A percentile compares a stretch with the other conserved stretches of the same genome.
Conservation (phyloP, 2,797 vertebrate species). For the Hypotaenidia philippensis region DNA sequence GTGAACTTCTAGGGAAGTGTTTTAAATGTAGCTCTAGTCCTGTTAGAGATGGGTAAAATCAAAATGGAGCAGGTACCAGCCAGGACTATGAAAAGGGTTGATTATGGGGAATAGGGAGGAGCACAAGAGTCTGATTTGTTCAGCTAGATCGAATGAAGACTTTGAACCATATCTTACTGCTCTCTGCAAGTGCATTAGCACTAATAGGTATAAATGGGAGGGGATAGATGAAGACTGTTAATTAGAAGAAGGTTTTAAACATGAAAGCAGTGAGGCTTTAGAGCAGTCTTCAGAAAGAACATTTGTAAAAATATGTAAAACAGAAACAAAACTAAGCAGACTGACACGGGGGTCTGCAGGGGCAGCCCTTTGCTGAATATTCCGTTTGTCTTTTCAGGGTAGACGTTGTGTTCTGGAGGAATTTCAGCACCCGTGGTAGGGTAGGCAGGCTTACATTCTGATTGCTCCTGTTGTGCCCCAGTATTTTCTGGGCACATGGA, state of each 20-base stretch:
- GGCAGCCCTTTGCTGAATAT: neutral
- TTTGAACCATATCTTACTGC: neutral
- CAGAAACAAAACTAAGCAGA: neutral
- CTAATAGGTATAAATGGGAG: neutral
- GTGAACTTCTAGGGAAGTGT: neutral
- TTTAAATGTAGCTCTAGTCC: neutral
- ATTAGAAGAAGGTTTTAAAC: neutral
- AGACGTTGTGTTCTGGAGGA: neutral
- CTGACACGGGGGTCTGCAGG: accelerated
- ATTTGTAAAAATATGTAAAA: neutral
- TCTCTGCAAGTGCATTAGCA: neutral
- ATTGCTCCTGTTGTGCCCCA: accelerated
- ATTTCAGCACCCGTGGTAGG: neutral
- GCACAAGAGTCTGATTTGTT: neutral
- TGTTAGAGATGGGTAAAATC: neutral
- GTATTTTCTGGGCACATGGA: neutral
- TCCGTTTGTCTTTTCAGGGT: neutral
- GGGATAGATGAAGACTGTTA: neutral
- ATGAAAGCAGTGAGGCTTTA: neutral
- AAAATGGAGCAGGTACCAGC: neutral
- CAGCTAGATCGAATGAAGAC: neutral
- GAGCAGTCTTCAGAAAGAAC: neutral
- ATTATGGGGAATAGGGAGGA: neutral
- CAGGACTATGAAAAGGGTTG: neutral
- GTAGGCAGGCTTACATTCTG: neutral